phyloP scores from a whole-genome alignment of 23 tunicate genomes.

The Halocynthia aurantium region DNA sequence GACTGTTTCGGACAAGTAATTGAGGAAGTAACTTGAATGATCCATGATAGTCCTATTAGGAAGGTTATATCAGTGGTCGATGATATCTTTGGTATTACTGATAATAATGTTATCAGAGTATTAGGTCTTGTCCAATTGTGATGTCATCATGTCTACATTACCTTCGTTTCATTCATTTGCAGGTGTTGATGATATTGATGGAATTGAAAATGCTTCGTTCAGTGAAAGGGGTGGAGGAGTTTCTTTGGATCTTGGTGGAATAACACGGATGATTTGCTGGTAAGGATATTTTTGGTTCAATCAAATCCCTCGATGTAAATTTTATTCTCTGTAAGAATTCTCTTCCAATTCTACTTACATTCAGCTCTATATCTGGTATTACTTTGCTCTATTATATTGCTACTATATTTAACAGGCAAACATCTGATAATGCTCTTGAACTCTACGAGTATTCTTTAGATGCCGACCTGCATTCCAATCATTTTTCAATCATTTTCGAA shows the following conservation, averaged over 20 bases:
- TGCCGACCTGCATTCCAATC: conserved; percentile 24
- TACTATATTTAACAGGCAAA: conserved; percentile 38
- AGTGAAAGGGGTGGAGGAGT: conserved; percentile 42
- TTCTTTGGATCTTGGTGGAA: conserved; percentile 7
- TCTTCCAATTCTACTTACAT: neutral
- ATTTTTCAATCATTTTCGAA: conserved; percentile 37
- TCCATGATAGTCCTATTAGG: too few species aligned
- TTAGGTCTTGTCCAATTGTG: too few species aligned
- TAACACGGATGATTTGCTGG: neutral
- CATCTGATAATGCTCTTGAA: conserved; percentile 48
- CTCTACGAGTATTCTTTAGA: conserved; percentile 56
- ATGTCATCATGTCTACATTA: too few species aligned
- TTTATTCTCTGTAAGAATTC: conserved; percentile 10
- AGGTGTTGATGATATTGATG: neutral
- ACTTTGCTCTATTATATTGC: neutral
- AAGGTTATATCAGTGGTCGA: too few species aligned
- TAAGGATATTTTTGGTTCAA: too few species aligned
- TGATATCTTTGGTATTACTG: too few species aligned
- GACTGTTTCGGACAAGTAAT: too few species aligned
- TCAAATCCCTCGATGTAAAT: neutral
- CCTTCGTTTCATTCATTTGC: neutral
- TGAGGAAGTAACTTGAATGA: too few species aligned
- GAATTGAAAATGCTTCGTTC: conserved; percentile 15
- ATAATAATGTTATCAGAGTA: too few species aligned
- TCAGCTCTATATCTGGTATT: neutral